Evolutionary conservation across 2,113 vertebrate species (phyloP).

Genomic region (Puntigrus tetrazona): DNA sequence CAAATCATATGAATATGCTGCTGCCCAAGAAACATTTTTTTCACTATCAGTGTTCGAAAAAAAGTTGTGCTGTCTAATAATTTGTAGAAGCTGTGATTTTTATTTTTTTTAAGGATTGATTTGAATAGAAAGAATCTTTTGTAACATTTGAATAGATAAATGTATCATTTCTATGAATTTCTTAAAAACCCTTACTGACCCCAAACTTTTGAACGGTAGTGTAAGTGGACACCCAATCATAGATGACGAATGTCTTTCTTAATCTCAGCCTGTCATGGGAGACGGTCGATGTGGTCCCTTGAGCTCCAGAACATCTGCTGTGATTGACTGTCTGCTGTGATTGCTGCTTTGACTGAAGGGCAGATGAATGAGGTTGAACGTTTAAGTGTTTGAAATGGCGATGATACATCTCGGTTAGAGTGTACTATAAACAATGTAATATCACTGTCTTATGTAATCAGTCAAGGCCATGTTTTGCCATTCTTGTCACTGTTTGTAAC

Average conservation of each 20-base stretch:
- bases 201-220: not conserved
- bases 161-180: not conserved
- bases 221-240: conserved; percentile 54
- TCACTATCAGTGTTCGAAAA: not conserved
- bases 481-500: not conserved
- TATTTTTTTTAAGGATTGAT: no score
- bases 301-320: conserved; percentile 14
- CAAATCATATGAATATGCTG: not conserved
- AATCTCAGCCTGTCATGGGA: conserved; percentile 41
- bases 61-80: not conserved
- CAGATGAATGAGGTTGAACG: no score
- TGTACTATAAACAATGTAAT: not conserved
- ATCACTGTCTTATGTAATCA: not conserved
- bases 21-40: not conserved
- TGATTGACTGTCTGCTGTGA: not conserved
- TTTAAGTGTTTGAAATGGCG: not conserved
- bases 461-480: not conserved
- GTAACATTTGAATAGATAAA: no score
- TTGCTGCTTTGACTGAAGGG: not conserved
- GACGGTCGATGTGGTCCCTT: not conserved
- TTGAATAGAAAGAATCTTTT: no score
- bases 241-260: conserved; percentile 46
- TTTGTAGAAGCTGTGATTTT: no score
- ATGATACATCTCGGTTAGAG: not conserved
- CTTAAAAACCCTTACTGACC: not conserved